Conservation (phyloP, 92 coral and sea anemone genomes). For the Paramuricea clavata region DNA sequence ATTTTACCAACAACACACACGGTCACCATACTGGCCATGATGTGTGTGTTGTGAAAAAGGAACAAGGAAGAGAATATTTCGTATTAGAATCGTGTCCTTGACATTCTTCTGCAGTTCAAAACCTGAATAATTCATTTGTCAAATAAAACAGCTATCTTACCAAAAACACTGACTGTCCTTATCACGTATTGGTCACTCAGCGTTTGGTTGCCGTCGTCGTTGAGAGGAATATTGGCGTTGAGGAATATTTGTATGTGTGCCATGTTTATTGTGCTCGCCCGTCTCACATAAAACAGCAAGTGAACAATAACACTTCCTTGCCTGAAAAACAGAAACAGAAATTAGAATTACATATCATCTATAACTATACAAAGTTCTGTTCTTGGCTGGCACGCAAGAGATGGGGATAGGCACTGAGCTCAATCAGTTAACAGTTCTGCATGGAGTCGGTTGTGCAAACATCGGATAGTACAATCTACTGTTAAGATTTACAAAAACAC, state of each 20-base stretch:
- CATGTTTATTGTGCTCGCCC: neutral
- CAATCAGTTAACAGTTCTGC: too few species aligned
- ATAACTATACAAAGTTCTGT: neutral
- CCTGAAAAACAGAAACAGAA: conserved; percentile 2
- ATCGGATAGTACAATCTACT: too few species aligned
- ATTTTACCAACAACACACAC: too few species aligned
- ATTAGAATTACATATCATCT: neutral
- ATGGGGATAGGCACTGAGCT: too few species aligned
- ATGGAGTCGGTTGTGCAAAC: too few species aligned
- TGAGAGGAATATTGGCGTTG: neutral
- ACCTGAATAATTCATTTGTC: neutral
- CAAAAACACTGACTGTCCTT: neutral
- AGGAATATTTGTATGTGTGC: neutral
- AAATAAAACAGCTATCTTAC: neutral
- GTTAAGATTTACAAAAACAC: too few species aligned
- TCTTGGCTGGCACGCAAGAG: neutral
- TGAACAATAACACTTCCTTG: conserved; percentile 29
- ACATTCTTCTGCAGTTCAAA: neutral
- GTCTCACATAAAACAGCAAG: neutral
- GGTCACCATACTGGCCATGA: too few species aligned
- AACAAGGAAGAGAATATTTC: too few species aligned
- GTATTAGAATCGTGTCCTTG: neutral
- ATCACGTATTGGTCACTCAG: neutral
- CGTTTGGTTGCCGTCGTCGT: neutral
- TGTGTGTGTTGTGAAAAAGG: too few species aligned